Evolutionary conservation across 53 echinoderm and acorn worm species (phyloP).

Genomic region (Antedon mediterranea): DNA sequence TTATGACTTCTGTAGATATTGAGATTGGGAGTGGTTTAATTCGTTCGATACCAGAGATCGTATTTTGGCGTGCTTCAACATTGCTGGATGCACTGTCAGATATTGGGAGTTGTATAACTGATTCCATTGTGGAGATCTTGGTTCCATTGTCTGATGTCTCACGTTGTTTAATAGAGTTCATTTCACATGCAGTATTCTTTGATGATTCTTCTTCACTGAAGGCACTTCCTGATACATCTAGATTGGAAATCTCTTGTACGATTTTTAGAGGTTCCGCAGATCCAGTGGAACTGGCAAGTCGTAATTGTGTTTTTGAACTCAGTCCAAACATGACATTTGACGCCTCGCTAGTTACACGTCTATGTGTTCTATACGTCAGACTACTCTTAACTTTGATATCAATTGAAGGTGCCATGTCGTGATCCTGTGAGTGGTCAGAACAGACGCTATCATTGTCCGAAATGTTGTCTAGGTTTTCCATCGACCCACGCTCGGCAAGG

Average conservation of each 20-base stretch:
- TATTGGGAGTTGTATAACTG: too few species aligned
- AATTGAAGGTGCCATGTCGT: background rate
- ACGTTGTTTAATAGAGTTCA: too few species aligned
- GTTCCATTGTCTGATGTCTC: too few species aligned
- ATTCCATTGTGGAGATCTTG: too few species aligned
- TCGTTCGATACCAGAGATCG: too few species aligned
- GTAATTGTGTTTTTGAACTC: background rate
- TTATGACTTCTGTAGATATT: background rate
- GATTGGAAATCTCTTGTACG: background rate
- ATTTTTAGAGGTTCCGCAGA: background rate
- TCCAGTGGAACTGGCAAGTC: background rate
- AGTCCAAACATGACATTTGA: background rate
- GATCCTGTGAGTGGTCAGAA: constrained; percentile 19
- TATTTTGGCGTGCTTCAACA: too few species aligned
- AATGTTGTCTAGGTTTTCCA: constrained; percentile 69
- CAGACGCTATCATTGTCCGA: constrained; percentile 60
- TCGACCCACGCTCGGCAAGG: constrained; percentile 36
- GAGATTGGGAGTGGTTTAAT: background rate
- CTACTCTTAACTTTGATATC: background rate
- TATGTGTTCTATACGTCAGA: background rate
- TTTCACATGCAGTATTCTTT: too few species aligned
- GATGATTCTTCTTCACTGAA: background rate
- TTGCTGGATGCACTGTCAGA: too few species aligned
- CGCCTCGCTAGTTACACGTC: background rate
- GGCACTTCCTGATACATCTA: background rate